A percentile compares a stretch with the other conserved stretches of the same genome.
These are phyloP conservation scores for Ailurus styani DNA, from an alignment of 2,113 vertebrate genomes.

Conservation along the genomic window DNA sequence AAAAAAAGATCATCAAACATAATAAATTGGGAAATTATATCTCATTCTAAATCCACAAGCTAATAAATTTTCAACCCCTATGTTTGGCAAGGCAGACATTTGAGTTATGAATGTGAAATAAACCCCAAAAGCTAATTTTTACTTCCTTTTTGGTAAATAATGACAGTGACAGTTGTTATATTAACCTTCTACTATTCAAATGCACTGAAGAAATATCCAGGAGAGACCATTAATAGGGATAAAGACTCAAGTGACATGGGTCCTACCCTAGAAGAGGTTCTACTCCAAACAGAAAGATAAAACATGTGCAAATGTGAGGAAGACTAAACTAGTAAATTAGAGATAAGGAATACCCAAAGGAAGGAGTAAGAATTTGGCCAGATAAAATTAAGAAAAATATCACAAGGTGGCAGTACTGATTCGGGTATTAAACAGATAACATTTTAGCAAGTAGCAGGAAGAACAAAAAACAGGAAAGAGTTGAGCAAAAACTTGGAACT, in stretches of 20 bases:
- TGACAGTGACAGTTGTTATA: background rate
- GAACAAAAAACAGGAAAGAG: background rate
- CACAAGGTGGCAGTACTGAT: slow-evolving; percentile 49
- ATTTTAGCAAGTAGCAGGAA: background rate
- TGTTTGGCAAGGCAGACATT: background rate
- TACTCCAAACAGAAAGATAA: background rate
- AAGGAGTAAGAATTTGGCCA: background rate
- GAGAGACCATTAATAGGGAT: background rate
- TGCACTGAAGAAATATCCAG: background rate
- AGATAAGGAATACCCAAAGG: background rate
- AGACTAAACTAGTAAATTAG: background rate
- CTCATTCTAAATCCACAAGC: background rate
- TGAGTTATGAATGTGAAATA: background rate
- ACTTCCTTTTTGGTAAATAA: background rate
- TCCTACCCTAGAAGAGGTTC: background rate
- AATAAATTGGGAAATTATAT: background rate
- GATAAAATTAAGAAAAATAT: background rate
- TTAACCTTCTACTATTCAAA: background rate
- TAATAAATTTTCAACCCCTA: background rate
- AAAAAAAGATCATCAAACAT: background rate
- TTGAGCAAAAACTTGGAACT: background rate
- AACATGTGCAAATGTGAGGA: background rate
- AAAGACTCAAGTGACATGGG: background rate
- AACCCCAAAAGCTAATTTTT: background rate
- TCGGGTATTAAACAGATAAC: background rate